Evolutionary conservation across 2,888 invertebrate species (phyloP).

Genomic region (Drosophila phalerata): DNA sequence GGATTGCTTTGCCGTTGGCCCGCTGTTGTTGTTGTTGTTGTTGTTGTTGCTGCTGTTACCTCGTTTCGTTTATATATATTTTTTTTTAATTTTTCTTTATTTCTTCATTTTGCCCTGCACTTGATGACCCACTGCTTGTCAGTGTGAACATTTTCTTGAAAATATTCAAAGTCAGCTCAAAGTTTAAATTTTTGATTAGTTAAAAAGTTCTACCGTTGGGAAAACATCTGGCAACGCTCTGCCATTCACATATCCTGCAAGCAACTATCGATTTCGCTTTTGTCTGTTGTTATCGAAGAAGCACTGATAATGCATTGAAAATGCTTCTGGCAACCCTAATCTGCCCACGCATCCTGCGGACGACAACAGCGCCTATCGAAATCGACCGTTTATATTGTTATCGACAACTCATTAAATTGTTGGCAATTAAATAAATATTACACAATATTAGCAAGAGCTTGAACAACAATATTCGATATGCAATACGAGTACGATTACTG

Average conservation of each 20-base stretch:
- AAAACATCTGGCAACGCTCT: not conserved
- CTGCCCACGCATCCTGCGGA: not conserved
- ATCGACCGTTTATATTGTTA: not conserved
- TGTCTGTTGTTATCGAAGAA: not conserved
- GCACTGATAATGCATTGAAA: too few relatives aligned
- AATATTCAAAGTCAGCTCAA: not conserved
- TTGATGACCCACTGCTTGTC: conserved; percentile 48
- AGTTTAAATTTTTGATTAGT: not conserved
- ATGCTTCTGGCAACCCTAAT: not conserved
- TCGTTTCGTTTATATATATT: conserved; percentile 42
- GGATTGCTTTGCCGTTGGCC: conserved; percentile 65
- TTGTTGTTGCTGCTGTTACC: conserved; percentile 41
- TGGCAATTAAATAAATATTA: conserved; percentile 10
- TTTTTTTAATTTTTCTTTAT: conserved; percentile 34
- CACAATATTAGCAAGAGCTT: conserved; percentile 14
- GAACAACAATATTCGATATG: not conserved
- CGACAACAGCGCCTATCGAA: not conserved
- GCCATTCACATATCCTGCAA: not conserved
- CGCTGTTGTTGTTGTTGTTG: conserved; percentile 27
- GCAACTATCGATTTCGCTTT: not conserved
- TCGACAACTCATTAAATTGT: not conserved
- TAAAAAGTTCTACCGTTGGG: not conserved
- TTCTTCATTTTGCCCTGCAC: conserved; percentile 50
- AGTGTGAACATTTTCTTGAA: not conserved
- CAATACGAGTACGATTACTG: conserved; percentile 12